Conservation (phyloP, 1,140 invertebrate genomes). For the Temnothorax nylanderi region DNA sequence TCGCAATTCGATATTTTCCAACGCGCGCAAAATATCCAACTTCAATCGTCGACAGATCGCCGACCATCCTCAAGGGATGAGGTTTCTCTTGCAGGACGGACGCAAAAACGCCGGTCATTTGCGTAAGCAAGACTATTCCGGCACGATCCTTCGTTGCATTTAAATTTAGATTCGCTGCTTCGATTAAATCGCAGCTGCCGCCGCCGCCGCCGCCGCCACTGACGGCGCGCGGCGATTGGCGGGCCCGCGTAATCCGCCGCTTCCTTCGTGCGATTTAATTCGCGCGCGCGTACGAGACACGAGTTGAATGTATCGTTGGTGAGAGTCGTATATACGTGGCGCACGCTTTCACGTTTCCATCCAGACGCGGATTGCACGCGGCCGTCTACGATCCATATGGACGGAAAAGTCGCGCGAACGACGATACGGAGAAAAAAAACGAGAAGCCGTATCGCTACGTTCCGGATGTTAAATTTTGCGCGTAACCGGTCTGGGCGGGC, state of each 20-base stretch:
- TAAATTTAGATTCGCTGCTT: slow-evolving; percentile 35
- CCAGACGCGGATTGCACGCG: neutral
- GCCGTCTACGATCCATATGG: too few relatives aligned
- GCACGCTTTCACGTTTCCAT: slow-evolving; percentile 9
- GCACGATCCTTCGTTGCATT: neutral
- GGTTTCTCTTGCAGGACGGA: neutral
- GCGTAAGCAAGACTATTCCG: neutral
- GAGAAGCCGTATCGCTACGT: neutral
- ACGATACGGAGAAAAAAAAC: neutral
- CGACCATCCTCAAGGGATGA: neutral
- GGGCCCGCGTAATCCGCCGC: slow-evolving; percentile 43
- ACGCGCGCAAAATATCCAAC: neutral
- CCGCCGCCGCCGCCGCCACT: neutral
- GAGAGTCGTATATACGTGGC: neutral
- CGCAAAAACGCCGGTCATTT: neutral
- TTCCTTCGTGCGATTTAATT: slow-evolving; percentile 52
- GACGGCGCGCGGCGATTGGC: slow-evolving; percentile 19
- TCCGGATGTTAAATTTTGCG: neutral
- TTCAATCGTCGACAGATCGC: neutral
- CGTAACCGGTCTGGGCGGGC: neutral
- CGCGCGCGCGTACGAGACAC: slow-evolving; percentile 13
- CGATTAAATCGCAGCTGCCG: neutral
- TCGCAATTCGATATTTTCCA: neutral
- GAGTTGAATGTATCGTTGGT: neutral
- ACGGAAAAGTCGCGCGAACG: neutral